phyloP scores from a whole-genome alignment of 2,113 vertebrate genomes.

The Oreochromis tanganicae region DNA sequence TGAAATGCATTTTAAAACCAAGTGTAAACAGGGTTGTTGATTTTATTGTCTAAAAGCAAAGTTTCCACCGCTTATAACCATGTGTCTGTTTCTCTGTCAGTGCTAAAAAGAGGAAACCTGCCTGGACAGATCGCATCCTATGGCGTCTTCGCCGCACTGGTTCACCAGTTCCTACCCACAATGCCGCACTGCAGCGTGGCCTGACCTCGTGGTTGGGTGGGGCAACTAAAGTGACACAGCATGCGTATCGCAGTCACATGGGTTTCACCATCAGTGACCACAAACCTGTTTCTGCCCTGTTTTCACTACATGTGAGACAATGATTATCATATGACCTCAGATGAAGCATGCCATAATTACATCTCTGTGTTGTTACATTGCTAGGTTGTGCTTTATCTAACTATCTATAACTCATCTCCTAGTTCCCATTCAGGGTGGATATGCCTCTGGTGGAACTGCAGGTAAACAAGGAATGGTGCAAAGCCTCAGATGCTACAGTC shows the following conservation, averaged over 20 bases:
- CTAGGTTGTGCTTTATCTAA: background rate
- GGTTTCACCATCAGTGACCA: constrained; percentile 91
- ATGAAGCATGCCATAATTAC: background rate
- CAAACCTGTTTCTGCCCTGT: constrained; percentile 91
- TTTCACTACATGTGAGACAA: constrained; percentile 83
- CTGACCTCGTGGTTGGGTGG: constrained; percentile 68
- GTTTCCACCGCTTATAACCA: background rate
- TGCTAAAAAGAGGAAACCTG: constrained; percentile 93
- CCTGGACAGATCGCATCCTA: constrained; percentile 96
- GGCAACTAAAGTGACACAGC: constrained; percentile 81
- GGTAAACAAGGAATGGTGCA: constrained; percentile 86
- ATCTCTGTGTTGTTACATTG: background rate
- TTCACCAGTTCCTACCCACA: constrained; percentile 70
- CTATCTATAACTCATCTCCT: background rate
- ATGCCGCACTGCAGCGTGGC: constrained; percentile 72
- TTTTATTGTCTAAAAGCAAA: background rate
- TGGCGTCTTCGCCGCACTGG: constrained; percentile 87
- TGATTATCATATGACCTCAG: background rate
- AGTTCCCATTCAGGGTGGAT: constrained; percentile 88
- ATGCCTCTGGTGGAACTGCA: constrained; percentile 81
- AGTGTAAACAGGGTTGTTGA: background rate
- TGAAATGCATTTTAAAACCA: background rate
- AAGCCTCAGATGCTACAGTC: constrained; percentile 83
- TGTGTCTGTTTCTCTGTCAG: constrained; percentile 52
- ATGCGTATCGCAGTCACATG: constrained; percentile 92